Base-by-base conservation (phyloP, 1,140 invertebrate species). In the Dendrolimus kikuchii region DNA sequence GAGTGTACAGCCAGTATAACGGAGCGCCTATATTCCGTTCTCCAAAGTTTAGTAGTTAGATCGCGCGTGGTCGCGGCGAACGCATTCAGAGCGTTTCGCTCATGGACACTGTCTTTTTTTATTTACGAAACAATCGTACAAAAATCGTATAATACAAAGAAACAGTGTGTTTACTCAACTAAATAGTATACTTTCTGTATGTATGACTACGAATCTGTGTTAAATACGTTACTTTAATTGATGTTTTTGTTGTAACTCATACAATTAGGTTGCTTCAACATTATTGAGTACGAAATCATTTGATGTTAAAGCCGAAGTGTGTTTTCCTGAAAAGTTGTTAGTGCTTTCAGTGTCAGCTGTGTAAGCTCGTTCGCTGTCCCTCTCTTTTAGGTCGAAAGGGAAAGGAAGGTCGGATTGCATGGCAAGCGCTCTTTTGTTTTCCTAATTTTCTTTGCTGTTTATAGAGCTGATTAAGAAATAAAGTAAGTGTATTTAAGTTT, bases 341-440 rank as follows among this genome's bases (percentile, higher is more conserved):
- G 80, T 84, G 79, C 75, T 80, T 81, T 82, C 76, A 79, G 79
- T 84, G 76, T 72, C 62, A 72, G 68, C 66, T 71, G 68, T 76
- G 71, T 68, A 55, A 61, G 68, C 60, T 71, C 63, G 59, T 71
- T 68, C 68, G 71, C 69, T 73, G 67, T 81, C 74, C 70, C 73
- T 65, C 55, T 74, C 70, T 62, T 49, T 71, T 62, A 46, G 54
- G 51, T 59, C 57, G 71, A 77, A 79, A 80, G 72, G 70, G 77
- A 81, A 77, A 77, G 76, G 71, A 75, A 77, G 70, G 71, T 57
- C 65, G 48, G 59, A 55, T 57, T 61, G 66, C 61, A 57, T 53
- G 63, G 71, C 63, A 63, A 70, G 67, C 60, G 59, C 77, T 79
- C 74, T 78, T 81, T 77, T 77, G 76, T 80, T 84, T 49, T 73